Evolutionary conservation across 1,140 invertebrate species (phyloP).

Genomic region (Aleiodes sp.): DNA sequence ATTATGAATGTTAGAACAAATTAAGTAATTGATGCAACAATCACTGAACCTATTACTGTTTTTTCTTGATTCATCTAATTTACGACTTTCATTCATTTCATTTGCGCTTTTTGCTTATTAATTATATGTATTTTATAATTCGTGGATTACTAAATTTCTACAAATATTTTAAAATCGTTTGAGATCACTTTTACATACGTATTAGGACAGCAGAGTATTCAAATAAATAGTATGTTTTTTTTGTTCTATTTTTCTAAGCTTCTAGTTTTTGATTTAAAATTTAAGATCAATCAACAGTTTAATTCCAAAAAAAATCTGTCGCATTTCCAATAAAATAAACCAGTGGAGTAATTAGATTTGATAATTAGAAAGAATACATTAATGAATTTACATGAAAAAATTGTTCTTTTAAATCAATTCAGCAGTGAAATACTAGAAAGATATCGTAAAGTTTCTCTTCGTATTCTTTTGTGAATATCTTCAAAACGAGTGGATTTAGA

Average conservation of each 20-base stretch:
- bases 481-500: too few species aligned
- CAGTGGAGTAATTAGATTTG: neutral
- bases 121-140: slow-evolving; percentile 4
- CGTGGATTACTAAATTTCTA: neutral
- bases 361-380: too few species aligned
- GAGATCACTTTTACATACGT: slow-evolving; percentile 1
- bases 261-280: neutral
- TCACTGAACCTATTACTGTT: neutral
- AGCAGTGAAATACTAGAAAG: too few species aligned
- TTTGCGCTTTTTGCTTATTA: neutral
- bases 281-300: neutral
- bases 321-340: slow-evolving; percentile 7
- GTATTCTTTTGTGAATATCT: too few species aligned
- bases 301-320: neutral
- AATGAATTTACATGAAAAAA: too few species aligned
- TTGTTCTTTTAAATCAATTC: too few species aligned
- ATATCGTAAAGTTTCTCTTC: too few species aligned
- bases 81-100: neutral
- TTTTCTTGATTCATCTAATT: neutral
- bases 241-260: too few species aligned
- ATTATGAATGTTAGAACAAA: neutral
- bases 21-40: neutral
- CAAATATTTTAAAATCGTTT: neutral
- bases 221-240: neutral
- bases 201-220: neutral